Evolutionary conservation across 2,797 vertebrate genomes (phyloP), one percentile per base, ranked within the genome.

Genomic region (Pterois miles): DNA sequence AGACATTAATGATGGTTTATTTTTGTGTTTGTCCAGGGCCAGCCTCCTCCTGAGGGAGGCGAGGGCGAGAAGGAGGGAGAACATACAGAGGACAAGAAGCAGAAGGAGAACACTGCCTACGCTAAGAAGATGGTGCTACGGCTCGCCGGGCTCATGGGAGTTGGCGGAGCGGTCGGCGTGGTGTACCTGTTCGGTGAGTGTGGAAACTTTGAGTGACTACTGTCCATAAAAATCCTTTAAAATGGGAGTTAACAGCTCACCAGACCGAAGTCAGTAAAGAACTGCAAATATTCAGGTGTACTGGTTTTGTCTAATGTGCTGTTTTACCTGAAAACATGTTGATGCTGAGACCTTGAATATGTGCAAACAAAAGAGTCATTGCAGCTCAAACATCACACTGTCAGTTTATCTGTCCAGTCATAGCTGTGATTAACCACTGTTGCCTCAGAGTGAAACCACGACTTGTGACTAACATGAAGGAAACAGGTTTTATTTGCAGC

Each of bases 111-210:
- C 79, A 94, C 94, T 0, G 95, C 97, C 23, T 96, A 96, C 0
- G 96, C 96, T 3, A 98, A 96, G 91, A 97, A 96, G 89, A 72
- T 97, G 33, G 93, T 96, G 0, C 93, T 98, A 1, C 94, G 97
- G 66, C 83, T 97, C 68, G 96, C 96, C 0, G 97, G 96, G 1
- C 86, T 98, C 16, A 95, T 98, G 84, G 97, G 96, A 0, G 63
- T 96, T 0, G 92, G 97, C 0, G 94, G 96, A 0, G 93, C 95
- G 0, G 90, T 96, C 5, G 92, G 95, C 25, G 59, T 98, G n/a
- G 86, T 98, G 75, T 98, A 97, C 80, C 80, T 98, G 67, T 98
- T 98, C 0, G 97, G 97, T 98, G 79, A 96, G 96, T 92, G 27
- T 27, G 18, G 40, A 29, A 31, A 46, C 23, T 33, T 33, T 22